A percentile compares a stretch with the other conserved stretches of the same genome.
Conservation (phyloP, 2,797 vertebrate genomes). For the Artibeus lituratus region DNA sequence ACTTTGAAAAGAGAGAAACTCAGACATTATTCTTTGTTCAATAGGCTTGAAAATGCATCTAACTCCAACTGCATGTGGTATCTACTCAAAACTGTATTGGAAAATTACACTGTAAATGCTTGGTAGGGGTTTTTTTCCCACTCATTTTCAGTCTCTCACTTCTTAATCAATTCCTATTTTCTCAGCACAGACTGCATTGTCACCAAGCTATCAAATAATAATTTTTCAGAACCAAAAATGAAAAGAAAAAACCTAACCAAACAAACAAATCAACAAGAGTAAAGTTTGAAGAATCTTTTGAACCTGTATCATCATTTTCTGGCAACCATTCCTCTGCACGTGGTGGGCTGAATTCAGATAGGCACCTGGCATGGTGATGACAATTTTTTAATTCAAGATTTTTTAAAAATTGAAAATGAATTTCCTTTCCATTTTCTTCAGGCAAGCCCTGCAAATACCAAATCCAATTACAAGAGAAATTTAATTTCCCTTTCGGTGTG, state of each 20-base stretch:
- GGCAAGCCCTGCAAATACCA: conserved; percentile 50
- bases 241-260: neutral
- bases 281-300: neutral
- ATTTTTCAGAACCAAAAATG: conserved; percentile 52
- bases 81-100: conserved; percentile 53
- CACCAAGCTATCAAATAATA: conserved; percentile 61
- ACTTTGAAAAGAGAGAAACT: neutral
- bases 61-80: conserved; percentile 47
- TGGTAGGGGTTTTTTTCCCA: neutral
- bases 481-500: conserved; percentile 69
- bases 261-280: conserved; percentile 40
- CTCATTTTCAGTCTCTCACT: conserved; percentile 66
- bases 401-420: conserved; percentile 48
- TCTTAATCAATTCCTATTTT: conserved; percentile 74
- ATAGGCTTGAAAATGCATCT: conserved; percentile 48
- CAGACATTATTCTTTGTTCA: conserved; percentile 51
- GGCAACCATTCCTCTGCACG: neutral
- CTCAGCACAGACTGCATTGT: conserved; percentile 49
- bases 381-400: conserved; percentile 41
- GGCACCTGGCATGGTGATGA: neutral
- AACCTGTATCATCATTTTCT: neutral
- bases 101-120: conserved; percentile 62
- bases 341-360: neutral
- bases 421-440: conserved; percentile 57
- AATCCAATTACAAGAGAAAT: conserved; percentile 59